Evolutionary conservation across 1,140 invertebrate species (phyloP).

Genomic region (Helicoverpa armigera): DNA sequence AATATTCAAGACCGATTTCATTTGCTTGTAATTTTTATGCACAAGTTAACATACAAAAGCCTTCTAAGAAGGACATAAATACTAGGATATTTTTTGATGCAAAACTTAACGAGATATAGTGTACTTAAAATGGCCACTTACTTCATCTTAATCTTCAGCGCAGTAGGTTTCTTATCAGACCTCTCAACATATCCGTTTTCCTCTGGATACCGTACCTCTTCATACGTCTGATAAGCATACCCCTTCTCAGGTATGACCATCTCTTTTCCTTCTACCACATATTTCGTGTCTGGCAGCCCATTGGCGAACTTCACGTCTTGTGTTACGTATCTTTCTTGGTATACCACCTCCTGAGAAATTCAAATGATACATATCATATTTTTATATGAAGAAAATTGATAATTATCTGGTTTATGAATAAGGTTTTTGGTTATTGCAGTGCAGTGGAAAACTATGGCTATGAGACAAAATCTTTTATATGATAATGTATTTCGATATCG

Average conservation of each 20-base stretch:
- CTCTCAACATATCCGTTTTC: constrained; percentile 68
- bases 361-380: too few species aligned
- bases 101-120: too few species aligned
- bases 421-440: too few species aligned
- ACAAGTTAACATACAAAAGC: background rate
- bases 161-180: constrained; percentile 70
- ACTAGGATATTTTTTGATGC: too few species aligned
- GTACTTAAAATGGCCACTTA: constrained; percentile 53
- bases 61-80: too few species aligned
- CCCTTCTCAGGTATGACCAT: constrained; percentile 66
- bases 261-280: constrained; percentile 65
- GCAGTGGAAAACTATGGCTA: too few species aligned
- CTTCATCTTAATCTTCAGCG: constrained; percentile 76
- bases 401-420: too few species aligned
- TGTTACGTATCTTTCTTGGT: constrained; percentile 58
- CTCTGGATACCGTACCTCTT: constrained; percentile 66
- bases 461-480: too few species aligned
- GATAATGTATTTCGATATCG: too few species aligned
- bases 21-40: too few species aligned
- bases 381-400: too few species aligned
- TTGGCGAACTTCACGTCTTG: constrained; percentile 66
- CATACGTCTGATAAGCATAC: constrained; percentile 72
- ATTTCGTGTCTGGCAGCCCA: constrained; percentile 67
- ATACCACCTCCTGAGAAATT: constrained; percentile 60
- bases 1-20: too few species aligned